A percentile compares a stretch with the other conserved stretches of the same genome.
Conservation (phyloP, 1,140 invertebrate species). For the Zaprionus tsacasi region DNA sequence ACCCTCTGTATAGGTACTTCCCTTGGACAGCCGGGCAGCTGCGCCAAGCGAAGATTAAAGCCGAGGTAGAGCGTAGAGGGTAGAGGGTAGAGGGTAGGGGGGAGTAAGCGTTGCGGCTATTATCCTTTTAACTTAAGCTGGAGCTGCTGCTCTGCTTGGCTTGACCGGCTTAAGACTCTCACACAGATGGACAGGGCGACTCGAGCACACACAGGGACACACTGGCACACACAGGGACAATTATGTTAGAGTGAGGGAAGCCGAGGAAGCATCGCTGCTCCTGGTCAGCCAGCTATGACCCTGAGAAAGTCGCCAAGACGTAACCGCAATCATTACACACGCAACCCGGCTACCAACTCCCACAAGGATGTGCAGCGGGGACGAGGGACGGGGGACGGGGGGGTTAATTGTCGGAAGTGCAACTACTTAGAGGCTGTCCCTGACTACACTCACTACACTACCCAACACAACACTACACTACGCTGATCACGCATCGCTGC, state of each 20-base stretch:
- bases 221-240: conserved; percentile 9
- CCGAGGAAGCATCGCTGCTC: conserved; percentile 37
- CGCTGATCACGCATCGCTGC: conserved; percentile 56
- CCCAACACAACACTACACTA: conserved; percentile 6
- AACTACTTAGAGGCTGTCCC: conserved; percentile 63
- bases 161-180: conserved; percentile 22
- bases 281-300: conserved; percentile 59
- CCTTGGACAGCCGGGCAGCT: neutral
- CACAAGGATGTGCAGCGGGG: conserved; percentile 33
- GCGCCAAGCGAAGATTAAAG: conserved; percentile 36
- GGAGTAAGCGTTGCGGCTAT: conserved; percentile 38
- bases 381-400: too few species aligned
- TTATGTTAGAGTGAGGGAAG: conserved; percentile 24
- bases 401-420: conserved; percentile 73
- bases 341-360: conserved; percentile 38
- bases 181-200: conserved; percentile 1
- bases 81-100: neutral
- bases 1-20: neutral
- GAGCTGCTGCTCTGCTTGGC: conserved; percentile 7
- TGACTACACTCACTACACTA: conserved; percentile 18
- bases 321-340: conserved; percentile 76
- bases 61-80: neutral
- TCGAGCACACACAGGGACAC: conserved; percentile 3
- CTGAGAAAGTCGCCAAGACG: conserved; percentile 60
- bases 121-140: conserved; percentile 65